Base-by-base conservation (phyloP, 2,888 invertebrate species). In the Chorisops tibialis region DNA sequence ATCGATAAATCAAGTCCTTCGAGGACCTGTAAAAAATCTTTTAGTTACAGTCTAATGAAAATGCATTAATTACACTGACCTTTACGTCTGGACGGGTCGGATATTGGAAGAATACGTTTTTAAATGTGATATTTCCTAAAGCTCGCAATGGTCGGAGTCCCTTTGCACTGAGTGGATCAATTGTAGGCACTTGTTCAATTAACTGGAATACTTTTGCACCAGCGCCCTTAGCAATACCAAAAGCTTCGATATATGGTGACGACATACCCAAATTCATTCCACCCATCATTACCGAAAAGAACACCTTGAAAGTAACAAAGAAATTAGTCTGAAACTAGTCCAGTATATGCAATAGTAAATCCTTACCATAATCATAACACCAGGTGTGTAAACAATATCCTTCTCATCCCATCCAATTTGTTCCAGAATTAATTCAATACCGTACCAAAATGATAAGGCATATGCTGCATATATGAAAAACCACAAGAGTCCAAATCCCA, bases 401-500 rank as follows among this genome's bases (percentile, higher is more conserved):
- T 77, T 71, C 1, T 73, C 68, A 0, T 39, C 7, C 0, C 73
- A 73, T 2, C 79, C 73, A 22, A 80, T 79, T 18, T 86, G 84
- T n/a, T 83, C 80, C 0, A 86, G 70, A 68, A 88, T 82, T 9
- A 89, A 76, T 41, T 79, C 81, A 66, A 88, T 85, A 1, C 93
- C 93, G 73, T 89, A 93, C 89, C 91, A 93, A 75, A 93, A 91
- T 0, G 91, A 88, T 30, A 93, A 75, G 0, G 88, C 87, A 71
- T 92, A 91, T 4, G 88, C 85, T 43, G 82, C 80, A 75, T 89
- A 93, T 65, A 92, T 87, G 68, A 89, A 85, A 69, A 91, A 83
- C 86, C 89, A 91, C 22, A 90, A 77, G 4, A 84, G 66, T 0
- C 89, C 90, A 75, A 88, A 86, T 1, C 89, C 87, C 22, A 88